These are phyloP conservation scores for Lycaon pictus DNA, from an alignment of 2,113 vertebrate species.

Conservation along the genomic window DNA sequence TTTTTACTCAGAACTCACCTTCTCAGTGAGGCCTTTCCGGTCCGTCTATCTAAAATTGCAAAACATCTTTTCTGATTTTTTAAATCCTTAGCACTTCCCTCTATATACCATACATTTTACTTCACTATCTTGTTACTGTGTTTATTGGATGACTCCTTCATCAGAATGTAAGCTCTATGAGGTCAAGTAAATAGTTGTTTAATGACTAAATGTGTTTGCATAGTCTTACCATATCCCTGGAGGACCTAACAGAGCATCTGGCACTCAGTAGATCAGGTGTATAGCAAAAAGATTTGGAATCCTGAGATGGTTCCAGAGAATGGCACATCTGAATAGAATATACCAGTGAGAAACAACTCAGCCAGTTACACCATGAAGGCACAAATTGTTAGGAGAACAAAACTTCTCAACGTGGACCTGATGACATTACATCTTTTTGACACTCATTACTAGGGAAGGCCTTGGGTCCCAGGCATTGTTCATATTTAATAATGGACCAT, in stretches of 20 bases:
- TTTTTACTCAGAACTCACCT: neutral
- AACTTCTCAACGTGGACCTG: neutral
- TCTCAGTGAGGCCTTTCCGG: neutral
- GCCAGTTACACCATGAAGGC: neutral
- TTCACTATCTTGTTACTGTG: neutral
- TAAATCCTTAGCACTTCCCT: neutral
- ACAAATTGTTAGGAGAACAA: neutral
- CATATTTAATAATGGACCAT: neutral
- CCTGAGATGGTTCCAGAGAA: neutral
- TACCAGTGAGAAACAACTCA: neutral
- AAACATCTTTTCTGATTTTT: neutral
- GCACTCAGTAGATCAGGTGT: neutral
- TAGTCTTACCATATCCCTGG: neutral
- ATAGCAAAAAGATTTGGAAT: neutral
- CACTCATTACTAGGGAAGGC: neutral
- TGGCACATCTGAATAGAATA: neutral
- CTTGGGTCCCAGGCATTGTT: neutral
- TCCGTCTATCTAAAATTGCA: neutral
- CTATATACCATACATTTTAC: neutral
- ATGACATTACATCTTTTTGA: neutral
- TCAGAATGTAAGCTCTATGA: neutral
- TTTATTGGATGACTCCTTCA: neutral
- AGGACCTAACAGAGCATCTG: neutral
- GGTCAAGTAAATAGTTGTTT: neutral
- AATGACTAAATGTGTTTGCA: neutral